Evolutionary conservation across 2,888 invertebrate species (phyloP), one percentile per base, ranked within the genome.

Genomic region (Brachyptera risi): DNA sequence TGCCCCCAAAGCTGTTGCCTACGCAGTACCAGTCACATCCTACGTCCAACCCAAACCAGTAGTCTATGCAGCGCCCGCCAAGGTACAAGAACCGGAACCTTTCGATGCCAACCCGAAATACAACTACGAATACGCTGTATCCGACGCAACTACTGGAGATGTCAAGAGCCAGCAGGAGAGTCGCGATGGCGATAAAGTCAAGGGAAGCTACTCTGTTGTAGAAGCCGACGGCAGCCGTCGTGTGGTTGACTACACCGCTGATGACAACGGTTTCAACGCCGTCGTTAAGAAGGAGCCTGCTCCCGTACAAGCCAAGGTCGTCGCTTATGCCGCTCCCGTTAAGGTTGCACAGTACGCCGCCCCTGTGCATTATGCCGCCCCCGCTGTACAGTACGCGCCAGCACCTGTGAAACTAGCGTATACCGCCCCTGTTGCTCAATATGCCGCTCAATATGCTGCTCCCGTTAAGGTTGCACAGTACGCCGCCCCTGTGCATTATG

Each of bases 171-270:
- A 24, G 27, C 27, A 51, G 50, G 50, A 51, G 50, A 27, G 15
- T 31, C 50, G 50, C 50, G 50, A 51, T 19, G 50, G 50, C 27
- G 50, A 51, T 19, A 17, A 26, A 15, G 50, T 51, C 50, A 24
- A 31, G 50, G 50, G 50, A 11, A 26, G 26, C 26, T 51, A 51
- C 50, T 51, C 50, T n/a, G 17, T 51, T 15, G 17, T 27, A 26
- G 50, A 51, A 19, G 27, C 50, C 27, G 50, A 51, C 50, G 50
- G 50, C 50, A 51, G 26, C 50, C 27, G 24, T 13, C 50, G 50
- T 27, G 31, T 83, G 69, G 77, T 80, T 66, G 83, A 81, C 69
- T 80, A 79, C 71, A 85, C 85, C 61, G 85, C 85, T 65, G 72
- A 79, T 68, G 72, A 76, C 38, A 76, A 70, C 23, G 69, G 72